Evolutionary conservation across 2,888 invertebrate genomes (phyloP).

Genomic region (Apodemia zela): DNA sequence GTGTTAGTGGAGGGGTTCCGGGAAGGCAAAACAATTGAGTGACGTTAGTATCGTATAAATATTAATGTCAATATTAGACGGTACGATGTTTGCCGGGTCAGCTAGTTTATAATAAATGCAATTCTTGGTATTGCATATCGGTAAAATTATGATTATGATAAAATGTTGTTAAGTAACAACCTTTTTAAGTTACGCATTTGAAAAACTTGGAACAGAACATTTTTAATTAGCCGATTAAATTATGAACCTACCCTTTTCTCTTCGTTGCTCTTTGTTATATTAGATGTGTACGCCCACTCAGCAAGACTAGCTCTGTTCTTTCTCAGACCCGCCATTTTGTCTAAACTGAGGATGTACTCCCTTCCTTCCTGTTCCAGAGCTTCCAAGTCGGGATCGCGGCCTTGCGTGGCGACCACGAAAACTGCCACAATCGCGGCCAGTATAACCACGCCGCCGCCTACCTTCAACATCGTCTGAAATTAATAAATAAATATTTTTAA

Average conservation of each 20-base stretch:
- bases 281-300: constrained; percentile 88
- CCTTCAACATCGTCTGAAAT: constrained; percentile 71
- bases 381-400: constrained; percentile 74
- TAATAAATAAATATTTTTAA: not conserved
- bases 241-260: constrained; percentile 54
- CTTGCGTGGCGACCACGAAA: constrained; percentile 73
- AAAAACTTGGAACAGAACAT: no score
- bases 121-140: no score
- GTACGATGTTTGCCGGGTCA: no score
- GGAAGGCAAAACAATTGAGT: no score
- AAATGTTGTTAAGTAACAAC: no score
- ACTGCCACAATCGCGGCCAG: constrained; percentile 71
- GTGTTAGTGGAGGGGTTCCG: no score
- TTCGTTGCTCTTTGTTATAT: constrained; percentile 85
- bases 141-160: no score
- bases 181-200: no score
- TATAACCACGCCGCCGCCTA: constrained; percentile 67
- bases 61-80: no score
- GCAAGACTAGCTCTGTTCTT: constrained; percentile 82
- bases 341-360: constrained; percentile 82
- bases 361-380: constrained; percentile 80
- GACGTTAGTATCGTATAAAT: no score
- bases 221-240: not conserved
- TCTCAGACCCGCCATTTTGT: constrained; percentile 80
- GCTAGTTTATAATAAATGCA: no score